These are phyloP conservation scores for Schizopygopsis malacanthus DNA, from an alignment of 2,797 vertebrate species.

Conservation along the genomic window DNA sequence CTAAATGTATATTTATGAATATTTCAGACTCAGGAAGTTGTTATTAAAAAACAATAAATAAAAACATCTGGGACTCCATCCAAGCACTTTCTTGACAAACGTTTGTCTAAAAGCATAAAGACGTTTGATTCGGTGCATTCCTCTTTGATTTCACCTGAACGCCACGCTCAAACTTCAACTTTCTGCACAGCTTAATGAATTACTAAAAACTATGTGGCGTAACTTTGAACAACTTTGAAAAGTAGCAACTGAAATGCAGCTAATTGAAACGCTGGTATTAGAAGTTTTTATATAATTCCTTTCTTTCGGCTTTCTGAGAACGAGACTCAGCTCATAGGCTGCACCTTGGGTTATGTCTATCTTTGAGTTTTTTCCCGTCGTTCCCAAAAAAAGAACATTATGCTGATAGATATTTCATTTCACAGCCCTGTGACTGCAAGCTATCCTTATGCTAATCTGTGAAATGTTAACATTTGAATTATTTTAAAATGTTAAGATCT, in stretches of 20 bases:
- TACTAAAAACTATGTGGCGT: constrained; percentile 74
- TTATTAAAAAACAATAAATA: background rate
- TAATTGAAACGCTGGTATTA: constrained; percentile 65
- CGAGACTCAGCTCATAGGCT: constrained; percentile 30
- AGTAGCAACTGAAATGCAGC: constrained; percentile 66
- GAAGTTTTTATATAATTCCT: constrained; percentile 73
- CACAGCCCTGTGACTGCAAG: constrained; percentile 79
- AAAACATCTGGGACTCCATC: background rate
- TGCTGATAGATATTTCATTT: constrained; percentile 82
- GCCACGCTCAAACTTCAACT: constrained; percentile 58
- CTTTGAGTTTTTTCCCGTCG: constrained; percentile 39
- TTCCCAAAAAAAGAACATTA: constrained; percentile 76
- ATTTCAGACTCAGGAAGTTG: background rate
- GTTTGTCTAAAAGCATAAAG: constrained; percentile 6
- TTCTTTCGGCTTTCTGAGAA: constrained; percentile 69
- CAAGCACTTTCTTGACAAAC: background rate
- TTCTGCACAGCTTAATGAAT: constrained; percentile 74
- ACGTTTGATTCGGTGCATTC: background rate
- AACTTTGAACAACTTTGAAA: constrained; percentile 77
- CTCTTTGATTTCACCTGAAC: constrained; percentile 29
- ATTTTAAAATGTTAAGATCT: constrained; percentile 74
- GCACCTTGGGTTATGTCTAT: constrained; percentile 58
- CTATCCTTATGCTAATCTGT: constrained; percentile 82
- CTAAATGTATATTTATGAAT: constrained; percentile 32
- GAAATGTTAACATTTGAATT: constrained; percentile 78